Percentiles rank a stretch among this genome's conserved stretches.
phyloP scores from a whole-genome alignment of 2,888 invertebrate species.

The Hirtodrosophila trivittata region DNA sequence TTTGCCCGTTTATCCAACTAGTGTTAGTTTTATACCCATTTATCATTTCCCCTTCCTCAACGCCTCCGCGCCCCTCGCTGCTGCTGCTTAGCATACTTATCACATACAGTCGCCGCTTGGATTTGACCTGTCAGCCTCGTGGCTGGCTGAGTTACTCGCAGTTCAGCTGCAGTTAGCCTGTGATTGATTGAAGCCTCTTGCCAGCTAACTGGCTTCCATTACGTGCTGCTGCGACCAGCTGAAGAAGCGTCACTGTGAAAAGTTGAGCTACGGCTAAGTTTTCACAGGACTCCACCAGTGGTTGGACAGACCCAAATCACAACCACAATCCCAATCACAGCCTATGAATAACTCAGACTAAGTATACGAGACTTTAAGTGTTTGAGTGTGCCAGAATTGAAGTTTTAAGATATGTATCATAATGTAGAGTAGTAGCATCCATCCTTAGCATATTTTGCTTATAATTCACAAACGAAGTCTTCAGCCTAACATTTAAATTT shows the following conservation, averaged over 20 bases:
- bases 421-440: no score
- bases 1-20: conserved; percentile 4
- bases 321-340: neutral
- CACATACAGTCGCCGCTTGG: conserved; percentile 7
- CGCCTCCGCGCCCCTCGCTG: neutral
- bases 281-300: neutral
- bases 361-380: neutral
- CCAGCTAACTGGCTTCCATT: conserved; percentile 35
- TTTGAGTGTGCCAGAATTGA: neutral
- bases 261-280: neutral
- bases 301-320: neutral
- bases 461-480: neutral
- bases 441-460: no score
- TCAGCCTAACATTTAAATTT: neutral
- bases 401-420: no score
- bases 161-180: conserved; percentile 39
- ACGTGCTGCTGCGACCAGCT: conserved; percentile 11
- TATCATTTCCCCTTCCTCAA: conserved; percentile 16
- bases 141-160: conserved; percentile 1
- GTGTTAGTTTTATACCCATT: conserved; percentile 20
- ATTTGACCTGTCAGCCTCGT: conserved; percentile 18
- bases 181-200: conserved; percentile 62
- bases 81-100: conserved; percentile 19
- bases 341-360: no score
- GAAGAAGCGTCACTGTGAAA: neutral